Percentiles rank a stretch among this genome's conserved stretches.
Evolutionary conservation across 1,140 invertebrate species (phyloP).

Genomic region (Drosophila ercepeae): DNA sequence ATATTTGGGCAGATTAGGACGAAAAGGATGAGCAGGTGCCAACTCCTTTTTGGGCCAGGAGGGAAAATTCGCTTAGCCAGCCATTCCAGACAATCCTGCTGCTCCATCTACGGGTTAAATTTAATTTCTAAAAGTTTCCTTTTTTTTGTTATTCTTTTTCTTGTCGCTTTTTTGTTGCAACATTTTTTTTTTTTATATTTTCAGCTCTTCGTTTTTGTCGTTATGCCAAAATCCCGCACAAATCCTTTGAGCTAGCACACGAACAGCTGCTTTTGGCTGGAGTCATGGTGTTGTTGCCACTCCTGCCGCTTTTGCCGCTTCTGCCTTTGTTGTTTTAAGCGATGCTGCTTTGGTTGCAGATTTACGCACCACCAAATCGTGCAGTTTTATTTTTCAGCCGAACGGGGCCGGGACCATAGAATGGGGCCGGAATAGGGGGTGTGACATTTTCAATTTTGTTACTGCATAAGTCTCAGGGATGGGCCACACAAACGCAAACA

Average conservation of each 20-base stretch:
- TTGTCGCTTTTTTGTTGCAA: slow-evolving; percentile 40
- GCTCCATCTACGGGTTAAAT: slow-evolving; percentile 65
- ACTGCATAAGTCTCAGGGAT: slow-evolving; percentile 27
- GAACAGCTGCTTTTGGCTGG: slow-evolving; percentile 69
- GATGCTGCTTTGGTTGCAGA: slow-evolving; percentile 72
- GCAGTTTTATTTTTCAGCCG: slow-evolving; percentile 54
- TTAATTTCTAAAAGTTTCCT: slow-evolving; percentile 69
- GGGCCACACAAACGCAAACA: not conserved
- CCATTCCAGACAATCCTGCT: slow-evolving; percentile 29
- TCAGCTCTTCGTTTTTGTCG: slow-evolving; percentile 66
- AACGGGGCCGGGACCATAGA: not conserved
- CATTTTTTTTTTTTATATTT: slow-evolving; percentile 41
- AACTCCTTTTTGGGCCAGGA: slow-evolving; percentile 28
- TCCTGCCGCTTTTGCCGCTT: slow-evolving; percentile 32
- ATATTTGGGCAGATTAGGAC: slow-evolving; percentile 2
- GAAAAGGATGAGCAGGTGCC: not conserved
- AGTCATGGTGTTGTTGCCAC: slow-evolving; percentile 36
- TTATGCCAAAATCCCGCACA: slow-evolving; percentile 78
- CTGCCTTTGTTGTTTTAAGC: slow-evolving; percentile 63
- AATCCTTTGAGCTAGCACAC: slow-evolving; percentile 79
- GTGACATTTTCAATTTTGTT: slow-evolving; percentile 66
- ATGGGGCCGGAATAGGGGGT: not conserved
- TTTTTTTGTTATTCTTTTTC: slow-evolving; percentile 60
- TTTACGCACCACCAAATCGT: slow-evolving; percentile 80
- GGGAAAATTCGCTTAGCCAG: slow-evolving; percentile 60